Percentiles rank a stretch among this genome's conserved stretches.
Conservation (phyloP, 2,888 invertebrate genomes). For the Pterobdella sp. region DNA sequence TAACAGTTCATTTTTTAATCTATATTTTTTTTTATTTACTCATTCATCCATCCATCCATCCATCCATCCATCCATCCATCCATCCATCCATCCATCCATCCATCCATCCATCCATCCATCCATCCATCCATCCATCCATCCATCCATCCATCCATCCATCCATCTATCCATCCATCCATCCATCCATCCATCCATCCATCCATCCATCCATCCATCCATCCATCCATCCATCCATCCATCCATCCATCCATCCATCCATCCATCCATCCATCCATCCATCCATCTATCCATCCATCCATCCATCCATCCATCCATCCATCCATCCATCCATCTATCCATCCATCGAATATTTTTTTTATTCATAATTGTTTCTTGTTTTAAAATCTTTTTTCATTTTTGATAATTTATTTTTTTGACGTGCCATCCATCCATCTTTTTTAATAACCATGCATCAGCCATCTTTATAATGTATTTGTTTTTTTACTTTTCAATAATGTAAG, state of each 20-base stretch:
- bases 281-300: conserved; percentile 16
- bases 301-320: conserved; percentile 16
- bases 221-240: conserved; percentile 16
- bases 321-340: conserved; percentile 17
- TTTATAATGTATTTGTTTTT: no score
- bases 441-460: no score
- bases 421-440: conserved; percentile 4
- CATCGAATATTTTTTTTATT: background rate
- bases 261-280: background rate
- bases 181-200: conserved; percentile 16
- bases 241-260: conserved; percentile 11
- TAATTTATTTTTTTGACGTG: background rate
- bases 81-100: conserved; percentile 20
- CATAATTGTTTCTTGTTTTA: background rate
- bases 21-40: no score
- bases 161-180: conserved; percentile 15
- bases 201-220: conserved; percentile 16
- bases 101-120: conserved; percentile 17
- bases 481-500: no score
- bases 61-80: conserved; percentile 25
- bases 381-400: no score
- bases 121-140: conserved; percentile 16
- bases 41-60: conserved; percentile 19
- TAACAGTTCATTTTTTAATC: no score
- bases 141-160: conserved; percentile 16